Conservation (phyloP, 2,113 vertebrate species). For the Cisticola juncidis region DNA sequence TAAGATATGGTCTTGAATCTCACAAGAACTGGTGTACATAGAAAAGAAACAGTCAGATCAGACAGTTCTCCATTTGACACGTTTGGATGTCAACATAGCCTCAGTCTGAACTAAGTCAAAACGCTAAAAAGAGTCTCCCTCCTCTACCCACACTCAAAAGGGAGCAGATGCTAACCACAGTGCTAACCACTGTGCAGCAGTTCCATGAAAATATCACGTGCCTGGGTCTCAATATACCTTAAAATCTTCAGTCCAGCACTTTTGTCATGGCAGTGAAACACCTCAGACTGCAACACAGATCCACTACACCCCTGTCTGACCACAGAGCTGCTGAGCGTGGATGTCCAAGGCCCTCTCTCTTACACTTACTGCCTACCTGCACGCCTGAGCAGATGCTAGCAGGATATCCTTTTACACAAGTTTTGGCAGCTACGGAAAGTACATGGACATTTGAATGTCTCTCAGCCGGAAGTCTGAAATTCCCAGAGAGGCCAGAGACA, state of each 20-base stretch:
- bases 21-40: background rate
- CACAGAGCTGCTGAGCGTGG: background rate
- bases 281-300: background rate
- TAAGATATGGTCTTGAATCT: background rate
- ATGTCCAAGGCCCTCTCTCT: background rate
- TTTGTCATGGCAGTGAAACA: background rate
- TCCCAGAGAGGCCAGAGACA: background rate
- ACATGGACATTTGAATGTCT: background rate
- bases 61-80: background rate
- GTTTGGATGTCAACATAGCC: background rate
- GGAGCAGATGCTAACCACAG: background rate
- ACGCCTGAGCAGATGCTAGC: background rate
- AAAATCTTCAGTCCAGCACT: background rate
- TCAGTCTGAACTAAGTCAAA: background rate
- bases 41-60: background rate
- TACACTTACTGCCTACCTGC: background rate
- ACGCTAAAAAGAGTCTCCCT: background rate
- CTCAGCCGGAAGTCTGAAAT: background rate
- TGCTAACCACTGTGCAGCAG: background rate
- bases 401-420: background rate
- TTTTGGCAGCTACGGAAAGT: background rate
- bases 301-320: background rate
- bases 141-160: background rate
- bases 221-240: background rate
- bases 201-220: background rate